Percentiles rank a stretch among this genome's conserved stretches.
Evolutionary conservation across 92 coral and sea anemone genomes (phyloP).

Genomic region (Epizoanthus scotinus): DNA sequence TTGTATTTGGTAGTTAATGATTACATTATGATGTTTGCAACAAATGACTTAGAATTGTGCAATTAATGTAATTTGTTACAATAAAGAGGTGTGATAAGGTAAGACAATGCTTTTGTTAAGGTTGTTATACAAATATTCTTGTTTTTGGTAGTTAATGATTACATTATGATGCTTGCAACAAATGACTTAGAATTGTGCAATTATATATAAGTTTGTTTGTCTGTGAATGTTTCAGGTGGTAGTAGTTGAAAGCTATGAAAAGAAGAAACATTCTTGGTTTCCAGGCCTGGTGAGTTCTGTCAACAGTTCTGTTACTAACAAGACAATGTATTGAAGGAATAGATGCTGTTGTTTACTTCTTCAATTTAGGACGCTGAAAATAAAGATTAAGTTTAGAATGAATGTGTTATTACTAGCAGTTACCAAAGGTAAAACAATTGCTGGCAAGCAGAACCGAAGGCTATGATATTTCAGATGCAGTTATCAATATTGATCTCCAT

Average conservation of each 20-base stretch:
- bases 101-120: too few species aligned
- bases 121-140: too few species aligned
- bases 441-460: too few species aligned
- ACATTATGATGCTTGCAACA: neutral
- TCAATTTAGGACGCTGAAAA: too few species aligned
- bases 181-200: neutral
- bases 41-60: neutral
- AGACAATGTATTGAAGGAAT: too few species aligned
- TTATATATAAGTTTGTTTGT: neutral
- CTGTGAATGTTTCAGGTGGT: constrained; percentile 61
- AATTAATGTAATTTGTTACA: too few species aligned
- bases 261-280: constrained; percentile 82
- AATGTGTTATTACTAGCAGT: too few species aligned
- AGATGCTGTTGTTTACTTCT: too few species aligned
- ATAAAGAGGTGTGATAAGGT: too few species aligned
- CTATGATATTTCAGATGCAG: too few species aligned
- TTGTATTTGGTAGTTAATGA: neutral
- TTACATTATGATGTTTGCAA: neutral
- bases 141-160: neutral
- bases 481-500: too few species aligned
- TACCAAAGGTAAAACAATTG: too few species aligned
- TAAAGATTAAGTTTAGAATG: neutral
- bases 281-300: constrained; percentile 85
- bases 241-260: constrained; percentile 76
- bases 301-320: neutral